Percentiles rank a stretch among this genome's conserved stretches.
phyloP scores from a whole-genome alignment of 2,113 vertebrate genomes.

The Sturnira hondurensis region DNA sequence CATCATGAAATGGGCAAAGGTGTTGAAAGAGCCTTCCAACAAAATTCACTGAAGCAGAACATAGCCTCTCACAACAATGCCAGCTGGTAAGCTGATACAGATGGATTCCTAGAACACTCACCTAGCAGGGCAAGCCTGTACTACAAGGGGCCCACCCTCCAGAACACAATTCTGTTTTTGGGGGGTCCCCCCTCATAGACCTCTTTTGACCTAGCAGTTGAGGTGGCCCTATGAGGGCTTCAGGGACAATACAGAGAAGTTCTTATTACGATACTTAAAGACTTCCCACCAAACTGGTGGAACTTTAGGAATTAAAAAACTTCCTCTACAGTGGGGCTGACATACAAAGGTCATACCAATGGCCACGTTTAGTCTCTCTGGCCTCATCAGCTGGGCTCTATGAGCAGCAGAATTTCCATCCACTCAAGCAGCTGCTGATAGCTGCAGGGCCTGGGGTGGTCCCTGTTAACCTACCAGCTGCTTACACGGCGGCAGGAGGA shows the following conservation, averaged over 20 bases:
- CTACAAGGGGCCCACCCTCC: too few species aligned
- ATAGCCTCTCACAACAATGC: too few species aligned
- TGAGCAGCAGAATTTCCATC: background rate
- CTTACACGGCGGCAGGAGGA: background rate
- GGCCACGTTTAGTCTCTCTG: background rate
- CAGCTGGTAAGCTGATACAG: too few species aligned
- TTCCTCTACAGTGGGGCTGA: background rate
- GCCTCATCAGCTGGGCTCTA: background rate
- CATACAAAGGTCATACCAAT: background rate
- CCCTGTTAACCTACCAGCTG: constrained; percentile 46
- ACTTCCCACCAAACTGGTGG: background rate
- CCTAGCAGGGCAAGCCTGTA: too few species aligned
- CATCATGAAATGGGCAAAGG: too few species aligned
- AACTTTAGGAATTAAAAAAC: background rate
- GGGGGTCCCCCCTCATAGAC: background rate
- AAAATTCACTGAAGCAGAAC: too few species aligned
- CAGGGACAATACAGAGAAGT: background rate
- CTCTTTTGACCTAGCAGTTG: background rate
- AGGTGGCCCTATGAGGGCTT: too few species aligned
- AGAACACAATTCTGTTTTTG: too few species aligned
- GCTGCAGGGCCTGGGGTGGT: constrained; percentile 40
- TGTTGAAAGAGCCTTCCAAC: too few species aligned
- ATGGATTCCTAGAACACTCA: too few species aligned
- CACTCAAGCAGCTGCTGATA: constrained; percentile 30
- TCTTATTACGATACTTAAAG: background rate